phyloP scores from a whole-genome alignment of 2,888 invertebrate species.

The Sycophila texana region DNA sequence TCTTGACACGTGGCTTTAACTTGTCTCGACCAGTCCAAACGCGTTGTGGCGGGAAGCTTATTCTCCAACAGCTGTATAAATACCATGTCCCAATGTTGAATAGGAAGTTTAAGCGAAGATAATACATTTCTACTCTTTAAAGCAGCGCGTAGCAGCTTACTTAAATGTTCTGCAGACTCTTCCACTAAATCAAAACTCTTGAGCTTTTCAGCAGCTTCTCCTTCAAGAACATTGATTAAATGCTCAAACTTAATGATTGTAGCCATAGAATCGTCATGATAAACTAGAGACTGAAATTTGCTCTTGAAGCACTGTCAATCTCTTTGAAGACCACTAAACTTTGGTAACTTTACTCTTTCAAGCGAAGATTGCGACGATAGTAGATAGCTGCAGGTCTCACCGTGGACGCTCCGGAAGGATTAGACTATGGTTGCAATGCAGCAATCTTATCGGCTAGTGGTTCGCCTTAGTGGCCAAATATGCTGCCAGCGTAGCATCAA shows the following conservation, averaged over 20 bases:
- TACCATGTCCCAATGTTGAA: background rate
- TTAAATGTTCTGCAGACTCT: background rate
- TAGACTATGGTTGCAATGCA: background rate
- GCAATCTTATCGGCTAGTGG: background rate
- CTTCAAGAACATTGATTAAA: background rate
- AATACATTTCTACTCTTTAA: background rate
- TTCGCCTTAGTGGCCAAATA: background rate
- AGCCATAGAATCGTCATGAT: background rate
- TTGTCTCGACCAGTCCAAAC: background rate
- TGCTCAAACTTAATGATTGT: slow-evolving; percentile 4
- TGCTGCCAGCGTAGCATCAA: background rate
- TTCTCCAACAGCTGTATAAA: background rate
- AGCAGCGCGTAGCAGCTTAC: background rate
- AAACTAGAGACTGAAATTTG: slow-evolving; percentile 3
- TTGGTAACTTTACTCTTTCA: background rate
- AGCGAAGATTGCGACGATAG: too few relatives aligned
- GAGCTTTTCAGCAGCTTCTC: background rate
- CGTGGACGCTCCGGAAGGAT: background rate
- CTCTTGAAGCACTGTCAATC: background rate
- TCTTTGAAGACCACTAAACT: background rate
- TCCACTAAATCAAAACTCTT: too few relatives aligned
- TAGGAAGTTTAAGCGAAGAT: too few relatives aligned
- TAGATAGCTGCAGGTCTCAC: too few relatives aligned
- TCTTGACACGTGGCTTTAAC: background rate
- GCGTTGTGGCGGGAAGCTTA: background rate